These are phyloP conservation scores for Drosophila pullipes DNA, from an alignment of 2,888 invertebrate species.

Conservation along the genomic window DNA sequence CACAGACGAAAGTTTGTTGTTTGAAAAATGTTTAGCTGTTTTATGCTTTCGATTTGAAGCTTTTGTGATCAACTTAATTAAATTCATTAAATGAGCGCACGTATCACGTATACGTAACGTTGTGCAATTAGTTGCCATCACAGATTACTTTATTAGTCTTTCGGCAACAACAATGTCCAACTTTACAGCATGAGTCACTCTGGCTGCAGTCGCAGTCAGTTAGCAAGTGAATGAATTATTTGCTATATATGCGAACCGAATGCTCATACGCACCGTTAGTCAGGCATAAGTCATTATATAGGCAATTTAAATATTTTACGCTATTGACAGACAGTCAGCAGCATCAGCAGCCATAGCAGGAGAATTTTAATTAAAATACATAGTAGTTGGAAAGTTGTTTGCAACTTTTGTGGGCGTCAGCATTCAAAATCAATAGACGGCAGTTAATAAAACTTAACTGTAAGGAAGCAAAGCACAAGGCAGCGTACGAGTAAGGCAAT, in stretches of 20 bases:
- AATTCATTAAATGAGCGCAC: slow-evolving; percentile 67
- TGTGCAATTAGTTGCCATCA: slow-evolving; percentile 64
- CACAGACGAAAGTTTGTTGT: slow-evolving; percentile 45
- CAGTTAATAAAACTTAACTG: slow-evolving; percentile 69
- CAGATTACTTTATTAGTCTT: slow-evolving; percentile 36
- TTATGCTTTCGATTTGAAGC: slow-evolving; percentile 58
- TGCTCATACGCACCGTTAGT: slow-evolving; percentile 47
- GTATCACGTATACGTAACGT: slow-evolving; percentile 59
- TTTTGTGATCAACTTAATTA: slow-evolving; percentile 77
- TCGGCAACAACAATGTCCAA: slow-evolving; percentile 24
- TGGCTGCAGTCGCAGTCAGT: slow-evolving; percentile 20
- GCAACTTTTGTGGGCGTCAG: slow-evolving; percentile 57
- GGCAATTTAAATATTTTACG: slow-evolving; percentile 72
- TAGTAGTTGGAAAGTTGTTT: slow-evolving; percentile 52
- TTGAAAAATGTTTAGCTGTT: slow-evolving; percentile 65
- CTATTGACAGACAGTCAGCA: slow-evolving; percentile 40
- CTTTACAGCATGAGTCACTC: slow-evolving; percentile 26
- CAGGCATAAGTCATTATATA: slow-evolving; percentile 41
- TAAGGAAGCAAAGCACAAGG: slow-evolving; percentile 30
- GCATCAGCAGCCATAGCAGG: slow-evolving; percentile 11
- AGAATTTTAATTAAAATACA: slow-evolving; percentile 73
- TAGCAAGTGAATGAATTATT: slow-evolving; percentile 38
- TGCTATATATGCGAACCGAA: slow-evolving; percentile 30
- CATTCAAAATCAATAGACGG: slow-evolving; percentile 65
- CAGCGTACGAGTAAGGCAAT: slow-evolving; percentile 37